Evolutionary conservation across 2,113 vertebrate genomes (phyloP), one percentile per base, ranked within the genome.

Genomic region (Nibea coibor): DNA sequence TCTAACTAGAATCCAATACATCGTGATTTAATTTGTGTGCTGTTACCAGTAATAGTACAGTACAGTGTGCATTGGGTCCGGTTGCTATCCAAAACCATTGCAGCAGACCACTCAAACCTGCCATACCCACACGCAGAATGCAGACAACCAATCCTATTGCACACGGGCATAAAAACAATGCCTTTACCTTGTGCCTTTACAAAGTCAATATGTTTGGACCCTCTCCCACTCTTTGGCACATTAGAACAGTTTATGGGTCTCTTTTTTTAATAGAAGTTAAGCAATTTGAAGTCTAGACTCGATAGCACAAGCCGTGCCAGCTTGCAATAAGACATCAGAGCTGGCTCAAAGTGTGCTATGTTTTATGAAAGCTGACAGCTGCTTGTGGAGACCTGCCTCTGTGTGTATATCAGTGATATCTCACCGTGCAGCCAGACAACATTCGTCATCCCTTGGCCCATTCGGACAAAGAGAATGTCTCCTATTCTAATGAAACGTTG

Each of bases 331-430:
- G 67, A 74, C 87, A 45, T 70, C 28, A 51, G 66, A 75, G 28
- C 31, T 22, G 28, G 78, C 47, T 71, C 63, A 64, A 78, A 80
- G 72, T 72, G 63, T n/a, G 4, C 45, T 58, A 65, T 87, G 77
- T 84, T 86, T 89, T 77, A 85, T 89, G 66, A 75, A 83, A 80
- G 72, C 85, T 84, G 83, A 87, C 84, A 86, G 67, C 72, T 81
- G 84, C 75, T 84, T 77, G 69, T 76, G 66, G 67, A 77, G 69
- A 47, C 68, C 73, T 70, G 88, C 53, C 64, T 64, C 0, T 78
- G 76, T 81, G 66, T 65, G 24, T 70, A 75, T 74, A 78, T 84
- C 73, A 82, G 61, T 48, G 65, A 85, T 90, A 72, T 82, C 68
- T 83, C 65, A 74, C 82, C 65, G 53, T 86, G 72, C 62, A 64